These are phyloP conservation scores for Temnopleurus reevesii DNA, from an alignment of 53 echinoderm and acorn worm genomes.

Conservation along the genomic window DNA sequence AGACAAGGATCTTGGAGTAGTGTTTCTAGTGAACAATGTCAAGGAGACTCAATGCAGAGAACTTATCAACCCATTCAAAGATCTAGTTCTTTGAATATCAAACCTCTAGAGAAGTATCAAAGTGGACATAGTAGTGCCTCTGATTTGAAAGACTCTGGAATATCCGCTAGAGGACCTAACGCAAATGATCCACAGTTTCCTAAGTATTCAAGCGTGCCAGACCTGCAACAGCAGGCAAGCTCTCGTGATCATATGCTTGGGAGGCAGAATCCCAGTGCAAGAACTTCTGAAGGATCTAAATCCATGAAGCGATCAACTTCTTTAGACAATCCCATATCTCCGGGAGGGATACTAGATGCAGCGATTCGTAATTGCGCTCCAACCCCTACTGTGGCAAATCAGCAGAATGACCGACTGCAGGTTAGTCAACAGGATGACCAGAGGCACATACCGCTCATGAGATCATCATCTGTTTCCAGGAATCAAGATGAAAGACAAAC, in stretches of 20 bases:
- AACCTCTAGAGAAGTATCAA: conserved; percentile 23
- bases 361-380: conserved; percentile 39
- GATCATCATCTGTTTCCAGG: conserved; percentile 39
- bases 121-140: conserved; percentile 29
- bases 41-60: not conserved
- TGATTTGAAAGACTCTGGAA: conserved; percentile 12
- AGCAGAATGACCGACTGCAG: not conserved
- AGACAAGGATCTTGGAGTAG: conserved; percentile 53
- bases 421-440: not conserved
- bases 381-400: not conserved
- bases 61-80: conserved; percentile 1
- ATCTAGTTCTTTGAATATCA: conserved; percentile 46
- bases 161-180: not conserved
- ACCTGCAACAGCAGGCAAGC: conserved; percentile 12
- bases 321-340: not conserved
- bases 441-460: conserved; percentile 45
- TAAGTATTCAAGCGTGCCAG: conserved; percentile 54
- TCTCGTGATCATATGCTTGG: not conserved
- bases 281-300: not conserved
- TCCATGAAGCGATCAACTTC: conserved; percentile 25
- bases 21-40: not conserved
- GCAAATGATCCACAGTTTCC: not conserved
- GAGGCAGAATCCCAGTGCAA: not conserved
- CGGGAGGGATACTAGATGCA: conserved; percentile 39
- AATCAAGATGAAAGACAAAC: conserved; percentile 42